phyloP scores from a whole-genome alignment of 2,797 vertebrate species.

The Tokudaia tokunoshimensis region DNA sequence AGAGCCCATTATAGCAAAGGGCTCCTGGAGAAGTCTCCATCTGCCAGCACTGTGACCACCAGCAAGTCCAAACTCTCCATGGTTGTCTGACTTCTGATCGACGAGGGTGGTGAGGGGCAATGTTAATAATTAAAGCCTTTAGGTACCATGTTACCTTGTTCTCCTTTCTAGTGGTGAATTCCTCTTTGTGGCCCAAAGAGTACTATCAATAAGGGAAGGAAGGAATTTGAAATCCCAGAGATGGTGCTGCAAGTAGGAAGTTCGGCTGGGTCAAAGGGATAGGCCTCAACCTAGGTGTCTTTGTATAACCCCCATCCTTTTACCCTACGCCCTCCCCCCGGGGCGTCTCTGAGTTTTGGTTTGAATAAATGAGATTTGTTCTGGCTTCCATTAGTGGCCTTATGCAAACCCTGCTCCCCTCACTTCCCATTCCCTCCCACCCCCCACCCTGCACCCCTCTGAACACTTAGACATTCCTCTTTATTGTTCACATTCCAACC shows the following conservation, averaged over 20 bases:
- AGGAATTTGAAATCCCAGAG: background rate
- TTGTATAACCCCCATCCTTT: background rate
- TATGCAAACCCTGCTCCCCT: background rate
- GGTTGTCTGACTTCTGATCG: conserved; percentile 72
- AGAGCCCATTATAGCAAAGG: conserved; percentile 17
- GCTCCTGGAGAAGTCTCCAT: conserved; percentile 71
- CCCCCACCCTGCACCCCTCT: conserved; percentile 50
- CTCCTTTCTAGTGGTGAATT: background rate
- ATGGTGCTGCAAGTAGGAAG: background rate
- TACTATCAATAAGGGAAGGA: background rate
- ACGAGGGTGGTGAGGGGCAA: background rate
- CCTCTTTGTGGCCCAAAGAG: background rate
- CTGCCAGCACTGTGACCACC: conserved; percentile 68
- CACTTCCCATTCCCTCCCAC: conserved; percentile 16
- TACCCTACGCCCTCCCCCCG: background rate
- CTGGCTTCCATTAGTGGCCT: background rate
- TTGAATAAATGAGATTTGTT: conserved; percentile 3
- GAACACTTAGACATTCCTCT: conserved; percentile 85
- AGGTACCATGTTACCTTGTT: conserved; percentile 4
- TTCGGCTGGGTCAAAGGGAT: background rate
- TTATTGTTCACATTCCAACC: conserved; percentile 87
- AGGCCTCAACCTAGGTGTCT: background rate
- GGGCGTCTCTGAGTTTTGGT: background rate
- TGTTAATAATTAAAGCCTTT: conserved; percentile 66
- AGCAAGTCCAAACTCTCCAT: conserved; percentile 81